Base-by-base conservation (phyloP, 2,113 vertebrate species). In the Jacana jacana region DNA sequence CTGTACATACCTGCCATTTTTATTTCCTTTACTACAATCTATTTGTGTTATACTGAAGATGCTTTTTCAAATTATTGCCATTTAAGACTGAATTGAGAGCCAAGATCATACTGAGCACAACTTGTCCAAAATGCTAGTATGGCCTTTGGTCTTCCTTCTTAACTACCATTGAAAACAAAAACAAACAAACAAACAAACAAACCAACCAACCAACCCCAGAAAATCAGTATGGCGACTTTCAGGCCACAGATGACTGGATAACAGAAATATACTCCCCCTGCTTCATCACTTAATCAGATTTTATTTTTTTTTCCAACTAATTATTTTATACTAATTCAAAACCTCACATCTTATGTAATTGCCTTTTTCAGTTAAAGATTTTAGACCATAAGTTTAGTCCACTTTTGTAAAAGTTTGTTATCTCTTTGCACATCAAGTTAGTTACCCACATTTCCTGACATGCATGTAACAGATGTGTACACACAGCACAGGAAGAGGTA, bases 401-500 rank as follows among this genome's bases (percentile, higher is more conserved):
- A 4, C 35, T 68, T 51, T 37, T 18, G 13, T 7, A 49, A 49
- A 70, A n/a, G 48, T 37, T 42, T 69, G 57, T 40, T 23, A 33
- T 64, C n/a, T 72, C 49, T 57, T 48, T 65, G 11, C 13, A 27
- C 5, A 9, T 4, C 30, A 40, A 3, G 25, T 13, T 61, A 39
- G 51, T 10, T n/a, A 65, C 11, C 52, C n/a, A 1, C 18, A 9
- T 19, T 61, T 72, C 78, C 52, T 22, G 70, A 44, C 19, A 2
- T 1, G 9, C 9, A 28, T 3, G 9, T n/a, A 80, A 63, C 0
- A 17, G 5, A 0, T 9, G 22, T 17, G 9, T 3, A 13, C 33
- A 11, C 13, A 5, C 2, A 10, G 35, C 39, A 24, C 7, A 18
- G 40, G 57, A 28, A 30, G 70, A 68, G 10, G 70, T 44, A 31